Evolutionary conservation across 2,888 invertebrate genomes (phyloP).

Genomic region (Ischnus inquisitorius): DNA sequence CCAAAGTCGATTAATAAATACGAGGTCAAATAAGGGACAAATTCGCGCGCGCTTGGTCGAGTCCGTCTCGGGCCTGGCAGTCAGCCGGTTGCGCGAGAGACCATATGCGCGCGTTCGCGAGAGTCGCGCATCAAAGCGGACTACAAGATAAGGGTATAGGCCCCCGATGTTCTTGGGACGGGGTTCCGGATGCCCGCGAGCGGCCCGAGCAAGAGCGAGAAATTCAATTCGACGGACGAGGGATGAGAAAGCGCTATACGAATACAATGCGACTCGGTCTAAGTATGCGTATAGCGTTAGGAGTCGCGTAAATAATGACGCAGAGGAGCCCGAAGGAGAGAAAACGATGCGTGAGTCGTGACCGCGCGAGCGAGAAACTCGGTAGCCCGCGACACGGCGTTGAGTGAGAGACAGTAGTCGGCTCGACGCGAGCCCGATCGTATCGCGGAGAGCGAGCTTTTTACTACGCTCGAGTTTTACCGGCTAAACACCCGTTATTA

Average conservation of each 20-base stretch:
- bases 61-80: too few species aligned
- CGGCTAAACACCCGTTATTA: background rate
- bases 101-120: slow-evolving; percentile 27
- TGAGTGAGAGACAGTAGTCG: slow-evolving; percentile 78
- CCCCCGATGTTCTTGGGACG: slow-evolving; percentile 17
- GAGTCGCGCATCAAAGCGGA: slow-evolving; percentile 12
- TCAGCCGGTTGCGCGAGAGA: slow-evolving; percentile 50
- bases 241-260: slow-evolving; percentile 42
- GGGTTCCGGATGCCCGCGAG: background rate
- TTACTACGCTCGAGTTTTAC: background rate
- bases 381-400: slow-evolving; percentile 66
- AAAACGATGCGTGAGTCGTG: slow-evolving; percentile 56
- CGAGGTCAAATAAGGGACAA: slow-evolving; percentile 52
- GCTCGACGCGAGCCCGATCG: slow-evolving; percentile 76
- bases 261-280: background rate
- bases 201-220: slow-evolving; percentile 31
- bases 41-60: slow-evolving; percentile 17
- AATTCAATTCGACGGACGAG: slow-evolving; percentile 30
- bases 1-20: slow-evolving; percentile 50
- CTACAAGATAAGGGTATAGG: slow-evolving; percentile 28
- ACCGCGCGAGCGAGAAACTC: slow-evolving; percentile 70
- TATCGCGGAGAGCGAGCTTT: slow-evolving; percentile 71
- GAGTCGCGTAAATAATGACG: slow-evolving; percentile 42
- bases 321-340: slow-evolving; percentile 48
- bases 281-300: slow-evolving; percentile 5